Base-by-base conservation (phyloP, 2,888 invertebrate genomes). In the Mythimna lalbum region DNA sequence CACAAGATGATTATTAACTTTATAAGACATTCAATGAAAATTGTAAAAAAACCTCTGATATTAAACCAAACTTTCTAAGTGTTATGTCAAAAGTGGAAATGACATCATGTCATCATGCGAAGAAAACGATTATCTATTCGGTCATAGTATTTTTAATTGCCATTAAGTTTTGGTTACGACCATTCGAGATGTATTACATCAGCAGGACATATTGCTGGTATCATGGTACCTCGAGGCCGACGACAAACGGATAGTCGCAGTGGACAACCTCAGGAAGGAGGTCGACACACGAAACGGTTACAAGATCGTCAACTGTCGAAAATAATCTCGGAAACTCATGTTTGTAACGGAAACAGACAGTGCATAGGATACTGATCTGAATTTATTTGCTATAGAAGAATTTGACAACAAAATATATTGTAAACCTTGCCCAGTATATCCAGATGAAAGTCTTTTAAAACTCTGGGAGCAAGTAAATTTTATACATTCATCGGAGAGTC, bases 211-310 rank as follows among this genome's bases (percentile, higher is more conserved):
- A 55, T 68, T 62, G 73, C 60, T 49, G 69, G 64, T 75, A 76
- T 72, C 73, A 70, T 73, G 73, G 74, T 78, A 73, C 57, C 61
- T 74, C 81, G 80, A 86, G 83, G 87, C 64, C 81, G 73, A 55
- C 77, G 71, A 75, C 80, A 71, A 76, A 52, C 71, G 68, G 69
- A 76, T 76, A 74, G 73, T 59, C 62, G 63, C 69, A 71, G 80
- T 81, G 78, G 75, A 79, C 80, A 85, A 78, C 78, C 83, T 84
- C 83, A 80, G 76, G 81, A 82, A 86, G 79, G 86, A 85, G 86
- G 84, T 80, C 87, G 83, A 39, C 70, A 69, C 55, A 72, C 74
- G 71, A 83, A 86, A 84, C 73, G 63, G 80, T 79, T 82, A 85
- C 85, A 86, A 80, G 76, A 85, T 64, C 82, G 69, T 63, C 76